Evolutionary conservation across 2,888 invertebrate genomes (phyloP), one percentile per base, ranked within the genome.

Genomic region (Caenorhabditis sp.): DNA sequence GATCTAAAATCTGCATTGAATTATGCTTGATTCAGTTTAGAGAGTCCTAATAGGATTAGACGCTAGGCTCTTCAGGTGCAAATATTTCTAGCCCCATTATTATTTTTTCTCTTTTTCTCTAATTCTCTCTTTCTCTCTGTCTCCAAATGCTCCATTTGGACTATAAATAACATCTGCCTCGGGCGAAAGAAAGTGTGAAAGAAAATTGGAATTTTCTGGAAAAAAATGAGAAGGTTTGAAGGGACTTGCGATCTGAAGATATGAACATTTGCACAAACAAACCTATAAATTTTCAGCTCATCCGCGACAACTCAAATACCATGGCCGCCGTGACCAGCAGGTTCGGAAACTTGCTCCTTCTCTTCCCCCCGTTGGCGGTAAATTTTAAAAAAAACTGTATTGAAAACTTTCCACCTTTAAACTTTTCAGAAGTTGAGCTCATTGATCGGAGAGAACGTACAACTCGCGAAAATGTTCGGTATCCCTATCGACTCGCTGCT

Each of bases 401-500:
- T 28, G 22, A 19, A 4, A 22, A 12, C 0, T 70, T 51, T 70
- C n/a, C 54, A 54, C 44, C 4, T 41, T 35, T 44, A 19, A 19
- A 19, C n/a, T 64, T 86, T 85, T 16, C 85, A 88, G 88, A 90
- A 90, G 63, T 81, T 91, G n/a, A 87, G 89, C 35, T 84, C 90
- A 0, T 66, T 91, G 22, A 88, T 91, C 72, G 85, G 85, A 51
- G 91, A 91, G 80, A 91, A 91, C 84, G 88, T 90, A 63, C 90
- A 90, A 56, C 68, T 91, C 38, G 90, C 90, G 8, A 88, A 88
- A 47, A 89, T 91, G 89, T 91, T 91, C 79, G 91, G 90, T 14
- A 86, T 85, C n/a, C 82, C 84, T 6, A 82, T 91, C 59, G 91
- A 91, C 72, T 88, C 90, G 47, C 81, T 90, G 63, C 80, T 91